Base-by-base conservation (phyloP, 2,113 vertebrate genomes). In the Mesembrinibis cayennensis region DNA sequence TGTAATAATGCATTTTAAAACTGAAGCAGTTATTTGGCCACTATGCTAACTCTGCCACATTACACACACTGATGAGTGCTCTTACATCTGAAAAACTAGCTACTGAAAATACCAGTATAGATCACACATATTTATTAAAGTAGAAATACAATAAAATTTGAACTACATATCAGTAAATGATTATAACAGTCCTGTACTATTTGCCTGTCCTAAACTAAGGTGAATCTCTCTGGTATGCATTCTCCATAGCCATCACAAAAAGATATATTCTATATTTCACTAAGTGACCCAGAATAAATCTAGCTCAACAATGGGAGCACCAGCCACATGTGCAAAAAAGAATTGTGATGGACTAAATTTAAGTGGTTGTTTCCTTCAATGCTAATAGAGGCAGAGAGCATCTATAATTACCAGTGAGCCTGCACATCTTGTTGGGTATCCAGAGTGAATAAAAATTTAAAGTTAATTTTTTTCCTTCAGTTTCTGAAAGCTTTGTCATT, bases 271-370 rank as follows among this genome's bases (percentile, higher is more conserved):
- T 74, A 4, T 59, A 17, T 9, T 65, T 95, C 30, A 47, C 9
- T 65, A 45, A 26, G 8, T 82, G 58, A 82, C 67, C 8, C 10
- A 45, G 22, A 86, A 76, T 61, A 69, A 77, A 73, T 81, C 25
- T 65, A 16, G 4, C 2, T 63, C 66, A 89, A 78, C 40, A 81
- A 50, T n/a, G 27, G 23, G 12, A 93, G 29, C 8, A 77, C 5
- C 8, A 71, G 13, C 2, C 62, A 69, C 16, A 61, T 0, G 0
- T 32, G 11, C 11, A 34, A 77, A 78, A 87, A 34, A 47, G 0
- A 42, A 23, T 19, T 30, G 20, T 58, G 29, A 47, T 63, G 17
- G 26, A 74, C 29, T 45, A 78, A 82, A 90, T 85, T 63, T 91
- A 52, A 19, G 7, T 29, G 19, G 6, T 45, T 91, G 10, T 70